Conservation (phyloP, 2,113 vertebrate genomes). For the Oxygymnocypris stewartii region DNA sequence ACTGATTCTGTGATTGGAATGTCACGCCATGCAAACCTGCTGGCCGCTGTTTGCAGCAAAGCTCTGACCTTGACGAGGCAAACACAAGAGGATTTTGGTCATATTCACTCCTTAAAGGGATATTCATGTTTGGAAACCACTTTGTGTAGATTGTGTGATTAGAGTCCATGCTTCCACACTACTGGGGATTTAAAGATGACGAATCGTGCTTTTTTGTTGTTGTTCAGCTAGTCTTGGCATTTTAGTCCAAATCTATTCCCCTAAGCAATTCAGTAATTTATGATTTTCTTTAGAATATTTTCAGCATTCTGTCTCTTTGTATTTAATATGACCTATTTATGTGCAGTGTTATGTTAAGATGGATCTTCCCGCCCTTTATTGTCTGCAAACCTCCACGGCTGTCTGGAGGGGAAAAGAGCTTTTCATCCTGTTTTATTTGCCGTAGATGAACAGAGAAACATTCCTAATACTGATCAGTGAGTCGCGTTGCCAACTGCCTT, state of each 20-base stretch:
- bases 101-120: conserved; percentile 74
- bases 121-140: conserved; percentile 69
- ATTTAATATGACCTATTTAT: conserved; percentile 84
- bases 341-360: conserved; percentile 75
- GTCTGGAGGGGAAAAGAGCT: conserved; percentile 46
- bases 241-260: conserved; percentile 62
- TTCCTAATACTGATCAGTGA: conserved; percentile 37
- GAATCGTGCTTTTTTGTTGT: conserved; percentile 65
- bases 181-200: conserved; percentile 56
- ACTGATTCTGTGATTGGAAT: conserved; percentile 9
- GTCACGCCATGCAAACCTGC: conserved; percentile 1
- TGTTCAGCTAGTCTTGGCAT: conserved; percentile 55
- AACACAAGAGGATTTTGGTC: conserved; percentile 62
- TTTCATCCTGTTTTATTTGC: conserved; percentile 52
- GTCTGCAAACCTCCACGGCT: conserved; percentile 66
- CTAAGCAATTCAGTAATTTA: conserved; percentile 73
- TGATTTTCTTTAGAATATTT: conserved; percentile 72
- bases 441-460: conserved; percentile 57
- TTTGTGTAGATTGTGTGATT: conserved; percentile 69
- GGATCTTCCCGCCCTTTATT: conserved; percentile 45
- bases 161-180: conserved; percentile 69
- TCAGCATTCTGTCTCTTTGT: conserved; percentile 76
- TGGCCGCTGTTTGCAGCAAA: conserved; percentile 49
- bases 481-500: conserved; percentile 36
- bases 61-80: conserved; percentile 46